phyloP scores from a whole-genome alignment of 2,888 invertebrate species.

The Calameuta pallipes region DNA sequence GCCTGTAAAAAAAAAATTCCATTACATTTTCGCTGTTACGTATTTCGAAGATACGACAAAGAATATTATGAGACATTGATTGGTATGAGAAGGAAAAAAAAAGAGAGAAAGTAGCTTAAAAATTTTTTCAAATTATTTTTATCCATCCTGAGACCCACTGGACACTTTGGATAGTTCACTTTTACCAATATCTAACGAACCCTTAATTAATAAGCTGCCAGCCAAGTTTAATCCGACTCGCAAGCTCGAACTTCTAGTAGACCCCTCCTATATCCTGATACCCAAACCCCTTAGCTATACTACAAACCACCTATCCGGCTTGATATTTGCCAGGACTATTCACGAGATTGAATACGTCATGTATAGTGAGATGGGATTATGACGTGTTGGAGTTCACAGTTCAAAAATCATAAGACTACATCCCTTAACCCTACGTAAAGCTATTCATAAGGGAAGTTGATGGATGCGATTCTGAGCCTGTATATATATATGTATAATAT shows the following conservation, averaged over 20 bases:
- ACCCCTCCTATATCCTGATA: constrained; percentile 4
- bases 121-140: neutral
- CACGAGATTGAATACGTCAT: constrained; percentile 13
- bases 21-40: no score
- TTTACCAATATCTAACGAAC: constrained; percentile 35
- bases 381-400: neutral
- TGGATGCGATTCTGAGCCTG: constrained; percentile 2
- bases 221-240: constrained; percentile 40
- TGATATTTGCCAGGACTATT: constrained; percentile 27
- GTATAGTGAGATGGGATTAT: neutral
- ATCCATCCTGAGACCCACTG: neutral
- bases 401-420: neutral
- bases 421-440: neutral
- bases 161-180: constrained; percentile 22
- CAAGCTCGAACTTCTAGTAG: constrained; percentile 32
- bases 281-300: constrained; percentile 12
- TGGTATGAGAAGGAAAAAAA: neutral
- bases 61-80: neutral
- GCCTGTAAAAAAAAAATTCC: no score
- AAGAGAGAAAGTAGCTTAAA: neutral
- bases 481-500: no score
- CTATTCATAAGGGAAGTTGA: neutral
- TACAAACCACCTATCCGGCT: constrained; percentile 14
- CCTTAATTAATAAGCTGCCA: constrained; percentile 49
- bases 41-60: no score